Base-by-base conservation (phyloP, 2,797 vertebrate species). In the Atherinosoma microstoma region DNA sequence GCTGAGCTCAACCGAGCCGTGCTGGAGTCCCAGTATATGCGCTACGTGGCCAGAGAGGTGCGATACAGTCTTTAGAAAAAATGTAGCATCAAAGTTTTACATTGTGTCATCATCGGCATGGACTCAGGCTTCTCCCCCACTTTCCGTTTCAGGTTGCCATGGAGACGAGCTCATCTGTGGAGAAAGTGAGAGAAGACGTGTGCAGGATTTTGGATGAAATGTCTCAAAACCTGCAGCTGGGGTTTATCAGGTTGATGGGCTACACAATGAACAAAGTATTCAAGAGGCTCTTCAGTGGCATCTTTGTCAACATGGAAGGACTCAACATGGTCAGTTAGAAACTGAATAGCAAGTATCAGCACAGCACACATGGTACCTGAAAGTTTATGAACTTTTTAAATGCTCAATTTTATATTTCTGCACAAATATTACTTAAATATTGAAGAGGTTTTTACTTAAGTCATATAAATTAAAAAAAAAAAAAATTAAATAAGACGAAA, bases 291-390 rank as follows among this genome's bases (percentile, higher is more conserved):
- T 99, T 97, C 93, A 95, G 90, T 29, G 94, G 94, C 75, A 92
- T 99, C 84, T 91, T 90, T 56, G 94, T 99, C 75, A 99, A 99
- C 89, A 95, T 97, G 91, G 97, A 98, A 30, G 97, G 97, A 66
- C 95, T 99, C 75, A 93, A 95, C 69, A 94, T 79, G 93, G 98
- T 99, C 72, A 96, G 68, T 58, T 4, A 27, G 34, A 29, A 9
- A 11, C 42, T 2, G 30, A 45, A 38, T 38, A 27, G 35, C 9
- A 38, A n/a, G 8, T 8, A 27, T 54, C 16, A 56, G 6, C 4
- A 20, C 45, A 47, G 6, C 15, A 36, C 49, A 30, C 34, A 20
- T 20, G 15, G 3, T 51, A 13, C 30, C 15, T 35, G 2, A 53
- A 24, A 53, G 8, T 18, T 20, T 47, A 20, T 47, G 18, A 13